These are phyloP conservation scores for Yoshiicerus persimilis DNA, from an alignment of 1,140 invertebrate species.

Conservation along the genomic window DNA sequence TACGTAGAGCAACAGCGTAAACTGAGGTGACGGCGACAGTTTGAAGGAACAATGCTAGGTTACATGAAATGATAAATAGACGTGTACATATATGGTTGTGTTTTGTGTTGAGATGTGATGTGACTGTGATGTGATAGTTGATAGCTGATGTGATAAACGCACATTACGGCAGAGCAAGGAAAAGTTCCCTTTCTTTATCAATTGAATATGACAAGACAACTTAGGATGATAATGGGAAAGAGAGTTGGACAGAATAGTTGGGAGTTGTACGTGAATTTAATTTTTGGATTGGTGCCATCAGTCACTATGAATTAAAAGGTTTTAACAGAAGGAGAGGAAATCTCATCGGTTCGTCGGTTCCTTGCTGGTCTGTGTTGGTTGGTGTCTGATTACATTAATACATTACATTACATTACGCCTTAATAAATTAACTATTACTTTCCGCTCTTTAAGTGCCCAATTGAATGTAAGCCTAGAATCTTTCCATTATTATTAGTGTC, in stretches of 20 bases:
- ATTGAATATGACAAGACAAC: not conserved
- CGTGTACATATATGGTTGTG: not conserved
- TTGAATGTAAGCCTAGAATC: not conserved
- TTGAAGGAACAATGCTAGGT: not conserved
- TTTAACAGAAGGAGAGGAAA: not conserved
- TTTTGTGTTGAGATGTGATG: slow-evolving; percentile 14
- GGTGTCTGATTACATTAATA: slow-evolving; percentile 11
- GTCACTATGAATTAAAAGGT: not conserved
- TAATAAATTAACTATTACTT: slow-evolving; percentile 11
- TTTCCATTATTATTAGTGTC: not conserved
- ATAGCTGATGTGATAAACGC: not conserved
- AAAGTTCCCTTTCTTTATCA: not conserved
- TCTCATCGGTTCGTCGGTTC: not conserved
- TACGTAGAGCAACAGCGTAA: not conserved
- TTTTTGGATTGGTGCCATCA: slow-evolving; percentile 8
- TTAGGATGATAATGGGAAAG: not conserved
- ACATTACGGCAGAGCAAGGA: not conserved
- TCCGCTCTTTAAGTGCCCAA: not conserved
- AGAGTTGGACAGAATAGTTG: not conserved
- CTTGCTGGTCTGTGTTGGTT: not conserved
- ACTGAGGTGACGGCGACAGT: not conserved
- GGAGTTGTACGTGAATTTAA: slow-evolving; percentile 1
- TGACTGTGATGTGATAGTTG: not conserved
- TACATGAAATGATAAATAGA: not conserved
- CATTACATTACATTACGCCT: not conserved